A percentile compares a stretch with the other conserved stretches of the same genome.
Conservation (phyloP, 2,113 vertebrate species). For the Sus scrofa region DNA sequence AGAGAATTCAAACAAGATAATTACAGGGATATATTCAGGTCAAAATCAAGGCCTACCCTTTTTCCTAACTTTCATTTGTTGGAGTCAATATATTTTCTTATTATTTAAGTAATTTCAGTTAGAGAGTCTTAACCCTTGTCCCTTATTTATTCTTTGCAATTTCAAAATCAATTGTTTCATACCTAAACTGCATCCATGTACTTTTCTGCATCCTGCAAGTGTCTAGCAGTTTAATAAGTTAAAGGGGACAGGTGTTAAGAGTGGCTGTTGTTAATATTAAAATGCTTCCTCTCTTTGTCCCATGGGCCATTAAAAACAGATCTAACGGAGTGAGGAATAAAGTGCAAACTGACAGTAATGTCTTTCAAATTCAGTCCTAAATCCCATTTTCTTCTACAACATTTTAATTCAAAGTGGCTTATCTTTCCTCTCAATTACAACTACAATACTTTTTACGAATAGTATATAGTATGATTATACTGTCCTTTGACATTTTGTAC, state of each 20-base stretch:
- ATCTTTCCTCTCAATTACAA: background rate
- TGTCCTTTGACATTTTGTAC: background rate
- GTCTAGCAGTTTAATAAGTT: background rate
- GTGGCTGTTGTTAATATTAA: background rate
- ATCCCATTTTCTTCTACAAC: background rate
- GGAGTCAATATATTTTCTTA: background rate
- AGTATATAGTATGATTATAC: background rate
- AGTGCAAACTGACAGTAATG: background rate
- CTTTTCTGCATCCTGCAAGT: background rate
- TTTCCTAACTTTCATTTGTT: background rate
- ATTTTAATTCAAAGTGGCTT: conserved; percentile 44
- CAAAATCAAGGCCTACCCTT: background rate
- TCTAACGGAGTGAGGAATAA: background rate
- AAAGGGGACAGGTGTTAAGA: background rate
- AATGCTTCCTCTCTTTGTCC: background rate
- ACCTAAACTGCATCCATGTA: no score
- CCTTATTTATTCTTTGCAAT: background rate
- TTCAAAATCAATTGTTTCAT: background rate
- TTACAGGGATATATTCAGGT: background rate
- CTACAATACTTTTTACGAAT: background rate
- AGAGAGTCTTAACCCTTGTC: background rate
- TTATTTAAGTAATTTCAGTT: background rate
- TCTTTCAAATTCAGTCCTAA: background rate
- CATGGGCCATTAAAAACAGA: background rate
- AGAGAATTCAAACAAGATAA: background rate